Conservation (phyloP, 2,797 vertebrate genomes). For the Sebastes taczanowskii region DNA sequence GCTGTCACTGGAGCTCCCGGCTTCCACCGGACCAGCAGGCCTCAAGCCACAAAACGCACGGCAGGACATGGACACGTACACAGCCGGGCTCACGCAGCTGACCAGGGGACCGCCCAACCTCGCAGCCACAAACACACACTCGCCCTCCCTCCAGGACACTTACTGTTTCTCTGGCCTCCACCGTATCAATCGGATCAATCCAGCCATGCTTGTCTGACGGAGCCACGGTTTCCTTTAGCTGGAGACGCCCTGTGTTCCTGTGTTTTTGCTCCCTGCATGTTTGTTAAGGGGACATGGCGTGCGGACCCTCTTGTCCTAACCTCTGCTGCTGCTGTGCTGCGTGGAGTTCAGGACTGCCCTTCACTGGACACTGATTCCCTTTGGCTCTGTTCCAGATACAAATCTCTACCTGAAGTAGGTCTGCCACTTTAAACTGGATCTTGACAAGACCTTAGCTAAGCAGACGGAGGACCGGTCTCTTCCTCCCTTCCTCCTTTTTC, state of each 20-base stretch:
- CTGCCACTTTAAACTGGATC: constrained; percentile 9
- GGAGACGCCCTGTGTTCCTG: constrained; percentile 54
- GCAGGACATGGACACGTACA: constrained; percentile 45
- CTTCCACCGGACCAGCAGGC: constrained; percentile 63
- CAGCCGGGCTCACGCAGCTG: constrained; percentile 58
- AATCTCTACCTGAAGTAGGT: constrained; percentile 37
- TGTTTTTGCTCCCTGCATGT: background rate
- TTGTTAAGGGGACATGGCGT: constrained; percentile 24
- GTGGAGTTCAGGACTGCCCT: constrained; percentile 37
- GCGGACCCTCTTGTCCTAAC: constrained; percentile 22
- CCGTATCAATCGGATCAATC: constrained; percentile 75
- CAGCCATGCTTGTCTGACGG: constrained; percentile 59
- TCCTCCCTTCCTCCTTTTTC: constrained; percentile 8
- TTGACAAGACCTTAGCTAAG: background rate
- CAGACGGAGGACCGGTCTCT: constrained; percentile 18
- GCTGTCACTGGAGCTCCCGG: constrained; percentile 70
- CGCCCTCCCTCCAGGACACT: constrained; percentile 24
- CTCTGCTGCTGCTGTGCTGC: constrained; percentile 15
- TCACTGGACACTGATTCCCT: constrained; percentile 39
- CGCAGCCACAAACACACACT: constrained; percentile 44
- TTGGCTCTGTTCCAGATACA: constrained; percentile 52
- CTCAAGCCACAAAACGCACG: constrained; percentile 37
- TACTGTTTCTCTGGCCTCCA: constrained; percentile 36
- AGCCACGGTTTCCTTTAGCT: constrained; percentile 47
- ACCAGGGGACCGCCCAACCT: constrained; percentile 63